Percentiles rank a stretch among this genome's conserved stretches.
These are phyloP conservation scores for Hydrozoanthus gracilis DNA, from an alignment of 92 coral and sea anemone species.

Conservation along the genomic window DNA sequence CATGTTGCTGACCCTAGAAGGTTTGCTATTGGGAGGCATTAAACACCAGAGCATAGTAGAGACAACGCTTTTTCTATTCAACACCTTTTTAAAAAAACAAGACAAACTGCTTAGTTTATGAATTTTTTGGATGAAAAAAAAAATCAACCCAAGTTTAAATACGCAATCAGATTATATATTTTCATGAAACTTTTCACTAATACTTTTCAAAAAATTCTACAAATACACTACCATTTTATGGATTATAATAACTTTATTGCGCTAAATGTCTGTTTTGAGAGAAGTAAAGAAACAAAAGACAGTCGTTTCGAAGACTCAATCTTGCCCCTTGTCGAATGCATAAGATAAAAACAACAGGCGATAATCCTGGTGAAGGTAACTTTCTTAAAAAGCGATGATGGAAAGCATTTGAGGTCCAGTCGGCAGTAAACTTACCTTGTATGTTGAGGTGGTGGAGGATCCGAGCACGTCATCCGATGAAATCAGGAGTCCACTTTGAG, in stretches of 20 bases:
- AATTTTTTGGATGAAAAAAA: neutral
- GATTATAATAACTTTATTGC: too few species aligned
- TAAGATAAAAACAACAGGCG: too few species aligned
- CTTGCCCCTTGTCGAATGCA: too few species aligned
- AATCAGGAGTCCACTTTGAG: slow-evolving; percentile 79
- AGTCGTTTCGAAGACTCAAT: too few species aligned
- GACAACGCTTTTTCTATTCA: slow-evolving; percentile 2
- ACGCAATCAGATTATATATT: neutral
- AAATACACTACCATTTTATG: too few species aligned
- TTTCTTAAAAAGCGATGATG: too few species aligned
- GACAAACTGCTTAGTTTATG: neutral
- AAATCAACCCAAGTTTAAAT: neutral
- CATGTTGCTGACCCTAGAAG: neutral
- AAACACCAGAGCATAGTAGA: neutral
- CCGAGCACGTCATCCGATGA: slow-evolving; percentile 87
- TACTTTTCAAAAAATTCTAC: too few species aligned
- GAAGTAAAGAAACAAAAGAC: too few species aligned
- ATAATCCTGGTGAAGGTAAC: too few species aligned
- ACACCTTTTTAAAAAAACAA: neutral
- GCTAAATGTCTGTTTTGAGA: too few species aligned
- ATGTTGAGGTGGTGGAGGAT: slow-evolving; percentile 63
- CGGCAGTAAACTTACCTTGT: slow-evolving; percentile 55
- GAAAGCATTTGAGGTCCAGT: too few species aligned
- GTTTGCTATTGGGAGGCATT: neutral
- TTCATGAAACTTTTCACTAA: neutral